Evolutionary conservation across 2,888 invertebrate species (phyloP).

Genomic region (Parapristionchus giblindavisi): DNA sequence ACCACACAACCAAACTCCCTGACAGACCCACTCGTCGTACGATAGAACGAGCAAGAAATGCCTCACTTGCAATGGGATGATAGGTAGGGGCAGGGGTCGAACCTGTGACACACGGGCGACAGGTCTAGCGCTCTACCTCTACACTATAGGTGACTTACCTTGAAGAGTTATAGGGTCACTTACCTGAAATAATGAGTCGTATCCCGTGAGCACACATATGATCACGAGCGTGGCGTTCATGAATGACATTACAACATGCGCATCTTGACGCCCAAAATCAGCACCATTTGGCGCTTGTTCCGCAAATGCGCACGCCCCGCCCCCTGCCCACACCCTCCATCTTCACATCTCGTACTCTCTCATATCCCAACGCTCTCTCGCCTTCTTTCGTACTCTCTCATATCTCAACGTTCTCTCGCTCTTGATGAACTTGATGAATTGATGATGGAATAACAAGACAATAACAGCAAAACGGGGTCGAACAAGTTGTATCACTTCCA

Average conservation of each 20-base stretch:
- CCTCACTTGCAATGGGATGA: slow-evolving; percentile 2
- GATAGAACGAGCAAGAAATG: not conserved
- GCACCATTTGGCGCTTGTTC: too few species aligned
- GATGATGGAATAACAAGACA: too few species aligned
- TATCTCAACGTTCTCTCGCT: too few species aligned
- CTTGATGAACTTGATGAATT: too few species aligned
- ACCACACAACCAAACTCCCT: not conserved
- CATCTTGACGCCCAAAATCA: slow-evolving; percentile 90
- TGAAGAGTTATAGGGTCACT: slow-evolving; percentile 12
- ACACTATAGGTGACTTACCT: not conserved
- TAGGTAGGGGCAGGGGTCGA: not conserved
- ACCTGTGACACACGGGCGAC: not conserved
- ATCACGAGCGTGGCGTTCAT: slow-evolving; percentile 96
- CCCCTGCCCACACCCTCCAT: too few species aligned
- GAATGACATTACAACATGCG: slow-evolving; percentile 99
- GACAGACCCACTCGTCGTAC: not conserved
- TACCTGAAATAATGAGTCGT: slow-evolving; percentile 95
- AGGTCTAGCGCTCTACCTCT: not conserved
- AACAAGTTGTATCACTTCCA: too few species aligned
- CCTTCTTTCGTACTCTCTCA: too few species aligned
- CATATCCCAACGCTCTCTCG: too few species aligned
- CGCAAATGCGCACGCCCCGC: too few species aligned
- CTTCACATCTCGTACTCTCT: too few species aligned
- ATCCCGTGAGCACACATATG: slow-evolving; percentile 95
- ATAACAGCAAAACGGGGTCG: too few species aligned